Conservation (phyloP, 2,113 vertebrate genomes). For the Rhagologus leucostigma region DNA sequence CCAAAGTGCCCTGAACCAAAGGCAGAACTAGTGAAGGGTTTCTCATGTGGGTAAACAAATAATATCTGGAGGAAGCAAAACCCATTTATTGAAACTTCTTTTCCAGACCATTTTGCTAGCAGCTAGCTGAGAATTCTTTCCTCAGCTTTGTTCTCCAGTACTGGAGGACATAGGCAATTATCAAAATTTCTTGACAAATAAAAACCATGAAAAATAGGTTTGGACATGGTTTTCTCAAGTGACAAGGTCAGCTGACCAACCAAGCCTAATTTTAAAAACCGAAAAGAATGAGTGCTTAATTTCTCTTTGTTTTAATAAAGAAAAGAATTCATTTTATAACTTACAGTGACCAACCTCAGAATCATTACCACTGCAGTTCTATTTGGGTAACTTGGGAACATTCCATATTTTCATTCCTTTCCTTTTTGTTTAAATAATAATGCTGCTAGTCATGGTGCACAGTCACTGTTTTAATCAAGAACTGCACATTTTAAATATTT, state of each 20-base stretch:
- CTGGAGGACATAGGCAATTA: background rate
- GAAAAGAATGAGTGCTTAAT: background rate
- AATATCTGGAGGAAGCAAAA: background rate
- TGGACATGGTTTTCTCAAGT: background rate
- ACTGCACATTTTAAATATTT: constrained; percentile 62
- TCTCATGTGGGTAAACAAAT: background rate
- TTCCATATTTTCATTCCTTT: constrained; percentile 27
- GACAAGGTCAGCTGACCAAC: background rate
- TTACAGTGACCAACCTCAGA: background rate
- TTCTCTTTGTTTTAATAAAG: background rate
- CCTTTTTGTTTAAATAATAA: constrained; percentile 34
- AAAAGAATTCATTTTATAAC: background rate
- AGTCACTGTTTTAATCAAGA: constrained; percentile 45
- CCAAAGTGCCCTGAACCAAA: background rate
- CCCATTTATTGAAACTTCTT: background rate
- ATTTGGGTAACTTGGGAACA: background rate
- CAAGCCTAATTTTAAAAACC: background rate
- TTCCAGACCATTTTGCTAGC: background rate
- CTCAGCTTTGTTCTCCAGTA: background rate
- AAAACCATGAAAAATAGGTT: background rate
- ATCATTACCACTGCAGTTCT: background rate
- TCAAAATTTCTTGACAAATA: background rate
- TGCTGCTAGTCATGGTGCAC: background rate
- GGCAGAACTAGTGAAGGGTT: background rate
- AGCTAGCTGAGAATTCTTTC: background rate